These are phyloP conservation scores for Pseudorasbora parva DNA, from an alignment of 2,113 vertebrate species.

Conservation along the genomic window DNA sequence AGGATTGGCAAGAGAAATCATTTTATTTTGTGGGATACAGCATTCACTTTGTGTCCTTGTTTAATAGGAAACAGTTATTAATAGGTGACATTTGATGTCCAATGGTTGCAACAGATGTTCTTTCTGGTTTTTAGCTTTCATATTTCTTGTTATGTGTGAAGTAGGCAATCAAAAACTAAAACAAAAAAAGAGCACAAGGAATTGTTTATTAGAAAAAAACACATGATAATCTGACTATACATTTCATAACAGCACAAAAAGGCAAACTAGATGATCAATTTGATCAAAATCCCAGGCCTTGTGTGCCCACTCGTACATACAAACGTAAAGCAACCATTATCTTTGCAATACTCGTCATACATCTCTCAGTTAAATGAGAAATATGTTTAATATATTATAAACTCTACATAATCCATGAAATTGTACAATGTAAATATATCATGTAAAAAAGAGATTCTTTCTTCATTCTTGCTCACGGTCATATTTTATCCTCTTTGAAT, in stretches of 20 bases:
- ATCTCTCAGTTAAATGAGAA: conserved; percentile 19
- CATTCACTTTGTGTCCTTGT: no score
- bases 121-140: neutral
- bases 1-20: no score
- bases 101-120: neutral
- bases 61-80: no score
- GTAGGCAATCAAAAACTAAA: neutral
- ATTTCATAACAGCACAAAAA: conserved; percentile 41
- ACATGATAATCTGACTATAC: conserved; percentile 54
- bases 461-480: neutral
- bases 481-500: neutral
- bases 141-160: neutral
- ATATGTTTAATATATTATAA: neutral
- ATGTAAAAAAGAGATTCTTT: neutral
- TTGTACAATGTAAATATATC: neutral
- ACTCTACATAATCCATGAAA: neutral
- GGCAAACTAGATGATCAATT: conserved; percentile 62
- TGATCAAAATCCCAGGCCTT: conserved; percentile 54
- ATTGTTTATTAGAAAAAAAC: conserved; percentile 19
- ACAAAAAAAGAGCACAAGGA: neutral
- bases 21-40: no score
- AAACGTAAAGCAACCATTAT: neutral
- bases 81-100: no score
- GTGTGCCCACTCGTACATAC: neutral
- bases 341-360: neutral